Base-by-base conservation (phyloP, 2,113 vertebrate species). In the Pogona vitticeps region DNA sequence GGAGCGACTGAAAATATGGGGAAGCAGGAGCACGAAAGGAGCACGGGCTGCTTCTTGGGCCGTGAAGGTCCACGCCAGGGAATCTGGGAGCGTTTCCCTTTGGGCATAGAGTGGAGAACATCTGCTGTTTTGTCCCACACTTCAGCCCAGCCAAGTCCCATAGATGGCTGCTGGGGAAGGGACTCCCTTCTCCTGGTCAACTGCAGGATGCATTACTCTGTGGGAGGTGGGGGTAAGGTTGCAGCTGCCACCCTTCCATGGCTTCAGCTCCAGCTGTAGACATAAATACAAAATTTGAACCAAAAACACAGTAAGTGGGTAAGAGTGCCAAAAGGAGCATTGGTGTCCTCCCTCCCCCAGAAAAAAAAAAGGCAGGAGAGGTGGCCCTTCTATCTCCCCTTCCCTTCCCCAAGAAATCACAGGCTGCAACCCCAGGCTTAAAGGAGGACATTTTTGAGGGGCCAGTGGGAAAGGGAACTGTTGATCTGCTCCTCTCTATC, bases 311-410 rank as follows among this genome's bases (percentile, higher is more conserved):
- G 91, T 84, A 28, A 84, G 91, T 75, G 58, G n/a, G 79, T 56
- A 92, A 90, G 93, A 92, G 93, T 95, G 93, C 95, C 93, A 94
- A 94, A 95, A 88, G 90, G 90, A 93, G 85, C 80, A 80, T 87
- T n/a, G 77, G 42, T 40, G 4, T 81, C 89, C 82, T 86, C 89
- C 89, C 88, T 17, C 90, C 87, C 83, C 61, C 7, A 72, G 88
- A 94, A 87, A 83, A 88, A 94, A 88, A 83, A 68, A 7, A 83
- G 92, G 91, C 89, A 89, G 67, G 85, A 88, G 88, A 91, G 85
- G 83, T 93, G 78, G 84, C 86, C 78, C 70, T 90, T 67, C 13
- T 28, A 31, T 70, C 20, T 70, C 77, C 80, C 38, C 46, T 13
- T 63, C 58, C 36, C 82, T 61, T 23, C 87, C n/a, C 65, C 38